phyloP scores from a whole-genome alignment of 1,140 invertebrate genomes.

The Cryptotermes secundus region DNA sequence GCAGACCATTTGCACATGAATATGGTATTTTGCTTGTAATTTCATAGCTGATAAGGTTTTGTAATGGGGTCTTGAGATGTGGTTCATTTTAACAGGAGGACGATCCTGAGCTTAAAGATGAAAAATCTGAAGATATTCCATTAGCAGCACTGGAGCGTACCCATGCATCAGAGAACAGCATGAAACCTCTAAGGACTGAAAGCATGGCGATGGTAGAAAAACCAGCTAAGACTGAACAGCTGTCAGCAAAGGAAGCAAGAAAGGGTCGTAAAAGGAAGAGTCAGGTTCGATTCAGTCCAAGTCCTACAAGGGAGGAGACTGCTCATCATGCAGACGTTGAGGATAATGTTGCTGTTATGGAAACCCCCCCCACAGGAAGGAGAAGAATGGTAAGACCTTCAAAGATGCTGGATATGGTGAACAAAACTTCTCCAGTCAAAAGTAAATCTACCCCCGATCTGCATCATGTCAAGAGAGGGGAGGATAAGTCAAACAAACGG shows the following conservation, averaged over 20 bases:
- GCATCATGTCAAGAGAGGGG: background rate
- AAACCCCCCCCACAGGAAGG: background rate
- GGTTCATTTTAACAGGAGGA: background rate
- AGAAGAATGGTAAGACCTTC: background rate
- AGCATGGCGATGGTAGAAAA: background rate
- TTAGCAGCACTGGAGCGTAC: background rate
- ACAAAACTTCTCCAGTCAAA: background rate
- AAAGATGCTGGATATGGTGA: background rate
- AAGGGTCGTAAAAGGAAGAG: conserved; percentile 33
- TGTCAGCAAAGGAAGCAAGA: background rate
- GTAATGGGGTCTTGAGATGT: too few relatives aligned
- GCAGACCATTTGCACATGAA: too few relatives aligned
- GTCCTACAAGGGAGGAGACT: conserved; percentile 25
- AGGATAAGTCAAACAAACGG: background rate
- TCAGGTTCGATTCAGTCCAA: conserved; percentile 29
- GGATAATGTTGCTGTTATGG: conserved; percentile 31
- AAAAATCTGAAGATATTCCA: background rate
- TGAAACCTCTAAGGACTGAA: background rate
- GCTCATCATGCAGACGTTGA: conserved; percentile 35
- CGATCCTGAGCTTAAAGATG: background rate
- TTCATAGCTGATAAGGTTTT: too few relatives aligned
- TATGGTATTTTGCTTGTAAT: too few relatives aligned
- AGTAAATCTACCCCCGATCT: background rate
- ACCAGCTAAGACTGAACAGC: background rate
- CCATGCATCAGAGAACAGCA: background rate